Base-by-base conservation (phyloP, 1,140 invertebrate species). In the Monochamus saltuarius region DNA sequence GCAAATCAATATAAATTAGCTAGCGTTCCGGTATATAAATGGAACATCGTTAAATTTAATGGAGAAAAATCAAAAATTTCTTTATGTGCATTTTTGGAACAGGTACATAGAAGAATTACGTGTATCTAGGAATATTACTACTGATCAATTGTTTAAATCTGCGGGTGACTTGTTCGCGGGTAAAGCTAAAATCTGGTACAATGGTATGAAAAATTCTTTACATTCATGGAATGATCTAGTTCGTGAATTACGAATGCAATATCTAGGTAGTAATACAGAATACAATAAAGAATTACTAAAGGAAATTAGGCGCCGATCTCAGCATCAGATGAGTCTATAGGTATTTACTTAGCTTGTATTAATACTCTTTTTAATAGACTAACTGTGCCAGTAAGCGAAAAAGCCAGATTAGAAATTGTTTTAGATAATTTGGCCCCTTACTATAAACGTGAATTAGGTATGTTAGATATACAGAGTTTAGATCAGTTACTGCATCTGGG, bases 171-270 rank as follows among this genome's bases (percentile, higher is more conserved):
- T 52, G n/a, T 52, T 52, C 38, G 14, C 36, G 2, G 52, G 52
- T 11, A 11, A 55, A 22, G 52, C 52, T 39, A 16, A 14, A 40
- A n/a, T 55, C 7, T 55, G 52, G 56, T 59, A 49, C 29, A 13
- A 43, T 4, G 11, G 11, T 16, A 46, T 46, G 45, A 46, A 17
- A 17, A 2, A 13, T 16, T 16, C n/a, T 16, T 6, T 46, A 22
- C 3, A 46, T 46, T 4, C 45, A 19, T 46, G 45, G 45, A 4
- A 13, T 17, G 45, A 46, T 46, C n/a, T 46, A 17, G 45, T 46
- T 16, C 13, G 19, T 13, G 17, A 46, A 13, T 40, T 40, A 16
- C 11, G 39, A 40, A 29, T 29, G 22, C 22, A 29, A 29, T 29
- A 29, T 29, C 6, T 29, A 29, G 22, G 22, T 29, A 29, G 22